Evolutionary conservation across 2,888 invertebrate genomes (phyloP), one percentile per base, ranked within the genome.

Genomic region (Chloroclystis v-ata): DNA sequence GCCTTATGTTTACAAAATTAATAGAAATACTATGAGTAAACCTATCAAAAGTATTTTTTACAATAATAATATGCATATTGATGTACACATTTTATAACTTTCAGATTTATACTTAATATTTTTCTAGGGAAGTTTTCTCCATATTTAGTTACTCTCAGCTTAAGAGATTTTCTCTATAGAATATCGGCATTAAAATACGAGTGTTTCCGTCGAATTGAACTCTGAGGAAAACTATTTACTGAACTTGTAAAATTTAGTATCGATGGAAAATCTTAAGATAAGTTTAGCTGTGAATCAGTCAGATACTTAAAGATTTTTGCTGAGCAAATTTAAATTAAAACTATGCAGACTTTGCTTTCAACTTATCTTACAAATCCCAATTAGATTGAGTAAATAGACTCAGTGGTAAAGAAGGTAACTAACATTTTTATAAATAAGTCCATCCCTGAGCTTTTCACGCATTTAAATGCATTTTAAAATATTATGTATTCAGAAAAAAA

Each of bases 151-250:
- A 64, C 26, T 64, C 43, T 48, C 52, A 58, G 57, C 64, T 71
- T 67, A 67, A 70, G 14, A 69, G 68, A 60, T 63, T 62, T 55
- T 65, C 65, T 63, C 66, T 65, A 61, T 69, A 66, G 65, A 60
- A 67, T 65, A 40, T 62, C 68, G 59, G 68, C 66, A 67, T 72
- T 75, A 74, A n/a, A 78, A 80, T 75, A 75, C 3, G 13, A 75
- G 69, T 66, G 72, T 76, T 75, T 70, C 70, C 67, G 73, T 72
- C 69, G 75, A 74, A 68, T 75, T 75, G 35, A 74, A 72, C 69
- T 54, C 52, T 63, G 59, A 56, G 54, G 51, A 53, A 47, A 70
- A 72, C 69, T 74, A 69, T 69, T 73, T 67, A 56, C 63, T 55
- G 56, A 66, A 69, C 60, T 72, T 64, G 57, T 61, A 61, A 65